Evolutionary conservation across 2,888 invertebrate genomes (phyloP), one percentile per base, ranked within the genome.

Genomic region (Epinotia demarniana): DNA sequence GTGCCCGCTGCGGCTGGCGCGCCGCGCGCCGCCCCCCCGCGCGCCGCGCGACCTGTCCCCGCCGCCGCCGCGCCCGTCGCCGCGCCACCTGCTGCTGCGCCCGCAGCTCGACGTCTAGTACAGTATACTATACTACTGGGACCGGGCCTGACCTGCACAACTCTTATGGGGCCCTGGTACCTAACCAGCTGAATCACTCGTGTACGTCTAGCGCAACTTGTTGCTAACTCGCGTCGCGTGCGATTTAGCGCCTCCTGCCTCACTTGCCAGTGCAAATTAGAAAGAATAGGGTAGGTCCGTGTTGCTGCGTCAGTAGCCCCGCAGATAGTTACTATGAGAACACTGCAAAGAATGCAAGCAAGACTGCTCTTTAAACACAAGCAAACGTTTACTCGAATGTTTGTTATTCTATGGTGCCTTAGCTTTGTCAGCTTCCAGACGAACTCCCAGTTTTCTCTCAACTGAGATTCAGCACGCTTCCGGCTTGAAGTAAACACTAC

Each of bases 1-100:
- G 1, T 98, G 98, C 88, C 98, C 99, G 61, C 95, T 99, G 82
- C 96, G 97, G 0, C 94, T 98, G 79, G 96, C 97, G 69, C 89
- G 92, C 72, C 84, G 83, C 12, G 80, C 82, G 46, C 78, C 79
- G 78, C 80, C 39, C 81, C 81, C 80, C 78, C 69, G 87, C 77
- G 81, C 87, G 81, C 84, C 83, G 81, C 87, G 64, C 77, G 86
- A 86, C 80, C 76, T 86, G 43, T 86, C 84, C 23, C 23, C 3
- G 23, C 23, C 23, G 79, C 77, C 83, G 39, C 81, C 71, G 43
- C 57, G 69, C 4, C 74, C 13, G 49, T 18, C 74, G 63, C 74
- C 43, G 72, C 78, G 69, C 74, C 81, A 76, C 77, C 79, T 78
- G 57, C 84, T 78, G 61, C 81, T 84, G 69, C 79, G 85, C 0